Evolutionary conservation across 2,797 vertebrate species (phyloP), one percentile per base, ranked within the genome.

Genomic region (Fistularia commersonii): DNA sequence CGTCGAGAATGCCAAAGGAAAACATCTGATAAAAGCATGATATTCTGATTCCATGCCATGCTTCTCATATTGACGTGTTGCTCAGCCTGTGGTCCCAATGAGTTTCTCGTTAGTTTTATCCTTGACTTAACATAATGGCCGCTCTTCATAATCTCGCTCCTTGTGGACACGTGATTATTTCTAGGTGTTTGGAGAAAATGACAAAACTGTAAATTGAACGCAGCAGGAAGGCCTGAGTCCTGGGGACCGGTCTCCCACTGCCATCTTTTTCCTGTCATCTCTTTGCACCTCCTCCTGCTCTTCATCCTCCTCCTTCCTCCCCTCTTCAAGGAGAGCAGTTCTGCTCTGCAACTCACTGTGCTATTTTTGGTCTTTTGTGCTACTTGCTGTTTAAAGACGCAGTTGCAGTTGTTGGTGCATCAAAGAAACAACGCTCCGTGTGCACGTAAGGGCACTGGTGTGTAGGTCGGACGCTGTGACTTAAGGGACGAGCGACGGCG

Each of bases 361-460:
- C 88, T 92, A 91, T 92, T 92, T 92, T 89, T 88, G 89, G 88
- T 87, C 77, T 77, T 89, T 89, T 90, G 88, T 90, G 88, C 88
- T 87, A 88, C 87, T 90, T 91, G 80, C 85, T 77, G 82, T 86
- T 89, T 85, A 89, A 89, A 90, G 86, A 89, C 66, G 48, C 83
- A 84, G 84, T 85, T 86, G 81, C 81, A 76, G 81, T 84, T 87
- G 81, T 87, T 84, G 74, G 60, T 74, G 83, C 78, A 72, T 76
- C 72, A 77, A 77, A 84, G 68, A 82, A 61, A 72, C 64, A 66
- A 64, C 51, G 78, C 50, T 63, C 56, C 59, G 36, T 6, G 32
- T 55, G 55, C 42, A 56, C 70, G 61, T 61, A 53, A 76, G 68
- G 66, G 69, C 37, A 45, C 44, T 55, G 62, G 38, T 57, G 57